Evolutionary conservation across 1,140 invertebrate genomes (phyloP), one percentile per base, ranked within the genome.

Genomic region (Diorhabda elongata): DNA sequence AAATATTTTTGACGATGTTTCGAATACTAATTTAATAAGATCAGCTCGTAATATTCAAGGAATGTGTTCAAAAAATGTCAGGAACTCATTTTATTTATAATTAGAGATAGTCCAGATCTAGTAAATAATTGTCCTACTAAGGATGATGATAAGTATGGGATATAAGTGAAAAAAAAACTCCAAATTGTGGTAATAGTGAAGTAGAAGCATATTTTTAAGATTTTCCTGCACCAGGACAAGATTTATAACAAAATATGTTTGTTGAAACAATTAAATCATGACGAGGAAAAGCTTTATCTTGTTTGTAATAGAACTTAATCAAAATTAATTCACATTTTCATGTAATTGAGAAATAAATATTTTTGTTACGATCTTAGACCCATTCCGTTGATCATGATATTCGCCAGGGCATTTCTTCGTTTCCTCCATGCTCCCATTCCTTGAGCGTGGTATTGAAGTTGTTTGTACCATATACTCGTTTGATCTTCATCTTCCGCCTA

Each of bases 301-400:
- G 9, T 58, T 58, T 3, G 26, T n/a, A 0, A 3, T 58, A 58
- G n/a, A n/a, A 11, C 57, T 58, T n/a, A 6, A 58, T 6, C 26
- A 26, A 26, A 26, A 26, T 26, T 26, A 26, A 42, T 42, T 61
- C 42, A 5, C 11, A 42, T 6, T 5, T 61, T 11, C 2, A 61
- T 9, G 59, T 58, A 26, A 58, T 26, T n/a, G 9, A n/a, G 6
- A 3, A 44, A 8, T 62, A 57, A 56, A 6, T 43, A 44, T 42
- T 5, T 62, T n/a, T 45, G 66, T 72, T 81, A 84, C 3, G 81
- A 80, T 67, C 83, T 69, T 43, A 82, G 73, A 57, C 81, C 84
- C 89, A 92, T 92, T 43, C 92, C 92, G 79, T 94, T 96, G 76
- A 96, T 95, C 94, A 97, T 97, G 70, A 98, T 97, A 81, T 98